phyloP scores from a whole-genome alignment of 2,797 vertebrate species.

The Aselliscus stoliczkanus region DNA sequence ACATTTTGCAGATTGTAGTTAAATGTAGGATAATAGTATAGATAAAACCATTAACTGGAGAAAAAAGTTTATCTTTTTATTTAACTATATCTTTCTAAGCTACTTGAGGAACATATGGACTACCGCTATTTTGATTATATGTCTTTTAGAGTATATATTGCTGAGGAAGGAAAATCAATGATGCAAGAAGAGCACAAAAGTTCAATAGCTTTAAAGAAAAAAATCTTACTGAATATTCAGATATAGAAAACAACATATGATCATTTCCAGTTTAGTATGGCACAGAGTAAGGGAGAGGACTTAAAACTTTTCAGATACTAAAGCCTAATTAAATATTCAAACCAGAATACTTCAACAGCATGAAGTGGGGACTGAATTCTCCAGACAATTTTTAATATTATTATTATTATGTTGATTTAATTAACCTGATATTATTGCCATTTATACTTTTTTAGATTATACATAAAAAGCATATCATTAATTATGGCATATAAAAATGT shows the following conservation, averaged over 20 bases:
- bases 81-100: neutral
- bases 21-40: neutral
- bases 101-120: slow-evolving; percentile 12
- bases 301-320: slow-evolving; percentile 1
- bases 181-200: neutral
- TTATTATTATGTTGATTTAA: neutral
- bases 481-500: neutral
- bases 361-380: neutral
- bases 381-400: neutral
- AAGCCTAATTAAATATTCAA: slow-evolving; percentile 12
- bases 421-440: neutral
- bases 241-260: neutral
- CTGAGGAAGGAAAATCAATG: neutral
- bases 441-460: neutral
- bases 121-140: neutral
- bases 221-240: neutral
- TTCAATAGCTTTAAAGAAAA: neutral
- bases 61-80: neutral
- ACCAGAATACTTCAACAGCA: neutral
- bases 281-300: neutral
- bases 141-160: neutral
- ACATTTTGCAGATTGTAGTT: neutral
- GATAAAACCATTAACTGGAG: neutral
- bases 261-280: neutral
- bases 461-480: slow-evolving; percentile 19